These are phyloP conservation scores for Drosophila bunnanda DNA, from an alignment of 2,888 invertebrate species.

Conservation along the genomic window DNA sequence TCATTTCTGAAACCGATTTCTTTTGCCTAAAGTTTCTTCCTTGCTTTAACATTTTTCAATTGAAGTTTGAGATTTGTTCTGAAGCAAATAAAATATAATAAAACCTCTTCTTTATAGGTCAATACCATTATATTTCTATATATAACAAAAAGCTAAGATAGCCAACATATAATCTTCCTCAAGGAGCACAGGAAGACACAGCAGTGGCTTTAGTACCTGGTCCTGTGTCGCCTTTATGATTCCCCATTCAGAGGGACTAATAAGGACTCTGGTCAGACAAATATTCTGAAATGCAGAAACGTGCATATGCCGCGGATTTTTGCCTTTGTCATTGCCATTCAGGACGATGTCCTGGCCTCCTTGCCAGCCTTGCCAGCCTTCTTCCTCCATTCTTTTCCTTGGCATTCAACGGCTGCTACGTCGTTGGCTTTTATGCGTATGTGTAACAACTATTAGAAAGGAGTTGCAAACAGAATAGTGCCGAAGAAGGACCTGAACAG, in stretches of 20 bases:
- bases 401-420: conserved; percentile 14
- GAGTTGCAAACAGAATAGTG: conserved; percentile 50
- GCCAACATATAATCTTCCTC: not conserved
- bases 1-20: no score
- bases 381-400: conserved; percentile 31
- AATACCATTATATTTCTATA: not conserved
- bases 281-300: conserved; percentile 23
- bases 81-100: not conserved
- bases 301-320: conserved; percentile 71
- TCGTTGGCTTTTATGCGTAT: conserved; percentile 50
- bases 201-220: conserved; percentile 13
- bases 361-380: conserved; percentile 3
- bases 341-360: conserved; percentile 55
- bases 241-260: conserved; percentile 20
- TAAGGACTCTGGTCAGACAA: conserved; percentile 30
- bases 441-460: conserved; percentile 73
- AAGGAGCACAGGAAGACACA: not conserved
- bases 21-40: not conserved
- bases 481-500: conserved; percentile 56
- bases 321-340: conserved; percentile 74
- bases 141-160: not conserved
- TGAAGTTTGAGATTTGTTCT: not conserved
- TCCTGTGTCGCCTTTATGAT: conserved; percentile 8
- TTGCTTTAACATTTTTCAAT: not conserved
- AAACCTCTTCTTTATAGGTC: not conserved